These are phyloP conservation scores for Cheilosia impressa DNA, from an alignment of 2,888 invertebrate species.

Conservation along the genomic window DNA sequence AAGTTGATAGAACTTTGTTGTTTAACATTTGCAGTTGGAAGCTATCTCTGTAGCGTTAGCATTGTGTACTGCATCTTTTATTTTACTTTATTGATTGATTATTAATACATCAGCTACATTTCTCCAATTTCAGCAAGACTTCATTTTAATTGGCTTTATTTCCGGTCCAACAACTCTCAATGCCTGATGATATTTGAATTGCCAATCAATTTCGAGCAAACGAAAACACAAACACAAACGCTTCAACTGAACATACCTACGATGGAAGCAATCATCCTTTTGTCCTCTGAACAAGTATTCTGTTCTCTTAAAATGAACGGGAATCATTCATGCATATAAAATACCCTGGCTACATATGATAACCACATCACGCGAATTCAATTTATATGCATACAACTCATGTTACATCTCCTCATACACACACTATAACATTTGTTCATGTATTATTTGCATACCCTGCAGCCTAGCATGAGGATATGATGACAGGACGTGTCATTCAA, in stretches of 20 bases:
- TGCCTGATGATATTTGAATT: conserved; percentile 8
- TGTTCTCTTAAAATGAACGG: conserved; percentile 27
- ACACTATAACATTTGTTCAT: background rate
- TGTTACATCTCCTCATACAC: background rate
- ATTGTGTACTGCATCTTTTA: too few species aligned
- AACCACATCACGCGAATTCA: conserved; percentile 12
- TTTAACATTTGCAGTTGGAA: too few species aligned
- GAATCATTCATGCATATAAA: conserved; percentile 57
- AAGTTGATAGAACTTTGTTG: too few species aligned
- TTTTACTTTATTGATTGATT: too few species aligned
- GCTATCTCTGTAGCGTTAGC: too few species aligned
- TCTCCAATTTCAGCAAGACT: background rate
- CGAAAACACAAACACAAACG: background rate
- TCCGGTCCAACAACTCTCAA: conserved; percentile 6
- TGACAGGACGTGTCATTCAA: conserved; percentile 51
- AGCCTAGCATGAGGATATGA: conserved; percentile 36
- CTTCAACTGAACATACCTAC: background rate
- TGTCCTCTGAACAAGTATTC: conserved; percentile 6
- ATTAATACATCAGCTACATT: too few species aligned
- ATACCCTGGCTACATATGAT: conserved; percentile 25
- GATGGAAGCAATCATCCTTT: conserved; percentile 2
- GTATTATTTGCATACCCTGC: background rate
- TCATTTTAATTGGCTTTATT: background rate
- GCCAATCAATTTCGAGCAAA: conserved; percentile 34
- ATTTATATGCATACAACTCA: background rate